Percentiles rank a stretch among this genome's conserved stretches.
Evolutionary conservation across 2,797 vertebrate species (phyloP).

Genomic region (Pipistrellus pygmaeus): DNA sequence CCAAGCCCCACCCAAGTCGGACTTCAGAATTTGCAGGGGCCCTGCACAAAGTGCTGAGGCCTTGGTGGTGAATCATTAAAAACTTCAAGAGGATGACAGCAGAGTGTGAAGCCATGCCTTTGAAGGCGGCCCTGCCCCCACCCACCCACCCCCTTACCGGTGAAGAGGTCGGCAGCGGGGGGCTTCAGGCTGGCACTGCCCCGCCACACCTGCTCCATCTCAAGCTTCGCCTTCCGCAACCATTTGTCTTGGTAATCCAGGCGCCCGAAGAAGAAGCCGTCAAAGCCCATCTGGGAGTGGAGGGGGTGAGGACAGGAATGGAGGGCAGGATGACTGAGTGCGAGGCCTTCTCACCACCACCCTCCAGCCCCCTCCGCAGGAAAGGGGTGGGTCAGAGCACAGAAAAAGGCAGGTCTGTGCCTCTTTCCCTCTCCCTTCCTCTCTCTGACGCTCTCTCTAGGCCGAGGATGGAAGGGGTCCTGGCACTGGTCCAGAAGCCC

Average conservation of each 20-base stretch:
- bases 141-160: constrained; percentile 86
- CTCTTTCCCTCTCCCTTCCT: too few relatives aligned
- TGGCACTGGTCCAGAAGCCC: neutral
- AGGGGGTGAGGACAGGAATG: neutral
- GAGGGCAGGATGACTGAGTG: neutral
- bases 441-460: too few relatives aligned
- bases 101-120: neutral
- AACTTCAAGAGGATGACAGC: neutral
- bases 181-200: constrained; percentile 90
- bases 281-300: constrained; percentile 93
- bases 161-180: constrained; percentile 93
- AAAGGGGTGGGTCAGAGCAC: neutral
- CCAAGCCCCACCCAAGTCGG: neutral
- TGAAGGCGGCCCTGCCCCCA: neutral
- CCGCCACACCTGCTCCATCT: constrained; percentile 95
- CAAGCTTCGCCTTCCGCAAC: constrained; percentile 78
- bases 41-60: neutral
- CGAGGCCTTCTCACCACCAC: neutral
- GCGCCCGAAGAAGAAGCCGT: constrained; percentile 95
- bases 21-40: neutral
- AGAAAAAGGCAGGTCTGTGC: neutral
- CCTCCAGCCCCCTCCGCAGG: neutral
- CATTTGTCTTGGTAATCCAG: constrained; percentile 94
- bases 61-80: neutral
- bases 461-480: neutral